phyloP scores from a whole-genome alignment of 53 echinoderm and acorn worm species.

The Stichopus horrens region DNA sequence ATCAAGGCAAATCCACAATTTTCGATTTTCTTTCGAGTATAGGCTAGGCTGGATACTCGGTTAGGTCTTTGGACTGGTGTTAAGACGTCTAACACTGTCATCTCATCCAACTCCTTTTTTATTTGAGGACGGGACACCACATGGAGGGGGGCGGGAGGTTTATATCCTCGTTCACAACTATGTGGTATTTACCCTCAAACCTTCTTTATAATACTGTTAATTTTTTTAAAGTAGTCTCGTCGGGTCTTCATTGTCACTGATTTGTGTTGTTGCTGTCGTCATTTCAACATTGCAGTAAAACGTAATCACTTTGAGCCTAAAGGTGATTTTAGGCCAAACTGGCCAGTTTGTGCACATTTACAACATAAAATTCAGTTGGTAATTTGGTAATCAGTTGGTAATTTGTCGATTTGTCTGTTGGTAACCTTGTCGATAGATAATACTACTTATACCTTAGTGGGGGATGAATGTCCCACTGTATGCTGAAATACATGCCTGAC shows the following conservation, averaged over 20 bases:
- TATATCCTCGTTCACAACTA: conserved; percentile 24
- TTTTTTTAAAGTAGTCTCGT: conserved; percentile 36
- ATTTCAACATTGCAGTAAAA: neutral
- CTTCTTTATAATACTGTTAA: conserved; percentile 60
- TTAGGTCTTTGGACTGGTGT: conserved; percentile 49
- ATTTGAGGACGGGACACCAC: conserved; percentile 52
- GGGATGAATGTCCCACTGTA: conserved; percentile 45
- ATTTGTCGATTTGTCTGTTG: too few species aligned
- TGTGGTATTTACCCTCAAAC: conserved; percentile 55
- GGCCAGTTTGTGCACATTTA: neutral
- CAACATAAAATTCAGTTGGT: neutral
- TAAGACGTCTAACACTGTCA: conserved; percentile 37
- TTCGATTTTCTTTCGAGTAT: conserved; percentile 50
- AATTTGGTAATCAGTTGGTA: neutral
- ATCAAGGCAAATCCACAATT: conserved; percentile 52
- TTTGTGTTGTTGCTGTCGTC: neutral
- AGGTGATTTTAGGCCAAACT: conserved; percentile 28
- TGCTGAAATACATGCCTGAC: neutral
- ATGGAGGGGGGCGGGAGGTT: conserved; percentile 46
- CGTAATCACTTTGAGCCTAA: neutral
- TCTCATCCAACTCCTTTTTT: conserved; percentile 53
- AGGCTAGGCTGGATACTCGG: conserved; percentile 62
- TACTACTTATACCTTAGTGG: neutral
- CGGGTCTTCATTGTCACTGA: conserved; percentile 12
- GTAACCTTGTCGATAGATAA: neutral